A percentile compares a stretch with the other conserved stretches of the same genome.
These are phyloP conservation scores for Ostrea edulis DNA, from an alignment of 1,140 invertebrate genomes.

Conservation along the genomic window DNA sequence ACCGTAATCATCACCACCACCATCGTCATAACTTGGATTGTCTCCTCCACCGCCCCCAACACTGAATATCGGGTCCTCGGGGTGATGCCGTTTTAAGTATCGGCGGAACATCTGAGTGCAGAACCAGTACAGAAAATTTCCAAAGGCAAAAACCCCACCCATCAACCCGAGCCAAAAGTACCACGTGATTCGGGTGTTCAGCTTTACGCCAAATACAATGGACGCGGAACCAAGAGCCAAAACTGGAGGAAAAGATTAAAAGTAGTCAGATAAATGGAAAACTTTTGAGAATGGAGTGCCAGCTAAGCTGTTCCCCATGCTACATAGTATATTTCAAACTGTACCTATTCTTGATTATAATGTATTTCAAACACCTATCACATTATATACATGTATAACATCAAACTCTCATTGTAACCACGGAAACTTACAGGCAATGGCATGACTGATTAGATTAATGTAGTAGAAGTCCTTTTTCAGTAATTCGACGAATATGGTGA, in stretches of 20 bases:
- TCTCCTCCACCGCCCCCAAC: not conserved
- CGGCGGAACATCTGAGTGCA: constrained; percentile 1
- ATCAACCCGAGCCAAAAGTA: constrained; percentile 8
- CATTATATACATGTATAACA: no score
- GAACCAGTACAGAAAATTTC: constrained; percentile 22
- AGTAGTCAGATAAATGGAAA: not conserved
- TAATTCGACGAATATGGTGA: constrained; percentile 1
- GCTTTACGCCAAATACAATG: constrained; percentile 1
- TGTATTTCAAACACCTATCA: no score
- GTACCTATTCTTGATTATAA: no score
- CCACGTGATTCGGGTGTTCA: constrained; percentile 26
- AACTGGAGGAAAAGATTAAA: not conserved
- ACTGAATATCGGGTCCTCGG: not conserved
- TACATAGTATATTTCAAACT: no score
- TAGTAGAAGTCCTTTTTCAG: constrained; percentile 27
- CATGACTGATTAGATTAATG: not conserved
- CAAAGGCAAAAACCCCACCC: not conserved
- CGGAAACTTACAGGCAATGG: not conserved
- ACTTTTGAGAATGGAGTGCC: no score
- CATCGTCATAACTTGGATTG: not conserved
- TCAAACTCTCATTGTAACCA: not conserved
- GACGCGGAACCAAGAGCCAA: not conserved
- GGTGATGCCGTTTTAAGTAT: not conserved
- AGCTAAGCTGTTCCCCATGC: no score
- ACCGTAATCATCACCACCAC: not conserved